Evolutionary conservation across 2,888 invertebrate genomes (phyloP), one percentile per base, ranked within the genome.

Genomic region (Mesorhabditis spiculigera): DNA sequence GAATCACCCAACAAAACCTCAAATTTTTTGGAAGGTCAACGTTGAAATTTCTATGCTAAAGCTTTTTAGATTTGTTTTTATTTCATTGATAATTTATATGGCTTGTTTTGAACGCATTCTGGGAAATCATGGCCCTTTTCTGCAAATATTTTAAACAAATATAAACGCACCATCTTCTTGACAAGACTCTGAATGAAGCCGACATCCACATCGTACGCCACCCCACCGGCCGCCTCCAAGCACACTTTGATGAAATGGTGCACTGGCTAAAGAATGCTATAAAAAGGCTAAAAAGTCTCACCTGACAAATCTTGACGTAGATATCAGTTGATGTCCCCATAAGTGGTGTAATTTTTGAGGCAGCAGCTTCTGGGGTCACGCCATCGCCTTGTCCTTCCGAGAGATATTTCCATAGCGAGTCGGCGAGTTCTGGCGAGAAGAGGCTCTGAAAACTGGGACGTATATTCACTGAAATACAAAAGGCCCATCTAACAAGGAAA

Each of bases 181-280:
- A 73, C 74, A 1, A 80, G 69, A 8, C n/a, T 42, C 41, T 65
- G 71, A 50, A 78, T 78, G 45, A 80, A 80, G 4, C 68, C 44
- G 65, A 77, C 75, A 69, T 78, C 77, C 3, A 75, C 76, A 42
- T 74, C 66, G 16, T 76, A 67, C 4, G 78, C 76, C 3, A 16
- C 16, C 4, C 75, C 76, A 13, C 75, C 77, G 0, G 80, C 80
- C 4, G 75, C 68, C 45, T 80, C 80, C 5, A 77, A 78, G 71
- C 80, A 78, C 28, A 78, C 75, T 71, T 77, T 78, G 65, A 80
- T 71, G 62, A 80, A 72, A 45, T 77, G 76, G 62, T 74, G 66
- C 6, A 75, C 74, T 4, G 80, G 80, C 71, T 77, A 74, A 5
- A 78, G 72, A 8, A 78, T 74, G 75, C 62, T 45, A 68, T 4